Base-by-base conservation (phyloP, 2,888 invertebrate genomes). In the Dioctria rufipes region DNA sequence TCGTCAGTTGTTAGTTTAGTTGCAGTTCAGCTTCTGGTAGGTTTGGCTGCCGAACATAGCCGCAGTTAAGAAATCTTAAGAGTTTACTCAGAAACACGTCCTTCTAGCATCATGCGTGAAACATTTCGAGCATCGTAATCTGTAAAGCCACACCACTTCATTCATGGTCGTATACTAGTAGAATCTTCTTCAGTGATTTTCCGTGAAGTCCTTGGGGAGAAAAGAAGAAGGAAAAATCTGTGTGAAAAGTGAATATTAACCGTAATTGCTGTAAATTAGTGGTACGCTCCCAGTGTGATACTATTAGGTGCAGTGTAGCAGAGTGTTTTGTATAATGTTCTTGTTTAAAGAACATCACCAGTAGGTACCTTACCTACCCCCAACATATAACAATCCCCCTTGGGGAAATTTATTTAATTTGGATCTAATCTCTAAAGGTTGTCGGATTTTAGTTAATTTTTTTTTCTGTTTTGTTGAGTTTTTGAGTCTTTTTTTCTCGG, bases 211-310 rank as follows among this genome's bases (percentile, higher is more conserved):
- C 25, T 25, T 25, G 25, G 25, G 25, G 25, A 25, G 25, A 25
- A 25, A 25, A 25, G 0, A 25, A 25, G 11, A 54, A n/a, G 54
- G 1, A 11, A 4, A 54, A 54, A 54, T 54, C 5, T 46, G 25
- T 25, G 61, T 61, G 61, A 61, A 61, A 61, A 61, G 61, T 61
- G 61, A 5, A 39, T 61, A 2, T 11, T 54, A 4, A 11, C 8
- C 11, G 4, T 61, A 61, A 61, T 61, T 61, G 61, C 61, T 25
- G 8, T 11, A 61, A 61, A 61, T 61, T 61, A 61, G 61, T 61
- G 61, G 8, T 61, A 39, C 4, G 3, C 4, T 6, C 61, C 13
- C 8, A 8, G 25, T 60, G 60, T 61, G 61, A 61, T 61, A 37
- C 61, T 61, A 4, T 37, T 39, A 61, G 25, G 61, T 13, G 61